Evolutionary conservation across 2,888 invertebrate species (phyloP), one percentile per base, ranked within the genome.

Genomic region (Subacronicta megacephala): DNA sequence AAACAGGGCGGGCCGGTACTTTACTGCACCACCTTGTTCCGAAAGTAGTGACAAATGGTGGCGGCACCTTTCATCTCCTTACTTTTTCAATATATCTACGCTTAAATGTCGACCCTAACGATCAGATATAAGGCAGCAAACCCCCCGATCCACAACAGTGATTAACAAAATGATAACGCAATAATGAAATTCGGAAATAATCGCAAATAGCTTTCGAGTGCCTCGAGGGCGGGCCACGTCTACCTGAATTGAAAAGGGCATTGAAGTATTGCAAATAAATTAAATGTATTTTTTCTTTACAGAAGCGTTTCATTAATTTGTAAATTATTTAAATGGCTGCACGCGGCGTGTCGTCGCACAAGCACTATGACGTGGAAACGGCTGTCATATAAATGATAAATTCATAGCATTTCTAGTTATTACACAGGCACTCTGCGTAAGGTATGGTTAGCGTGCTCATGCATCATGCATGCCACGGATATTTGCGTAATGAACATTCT

Each of bases 31-130:
- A 93, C 88, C 91, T 90, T 89, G 87, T 91, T 90, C 88, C 88
- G 75, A 91, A 90, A 89, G 81, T 90, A 88, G 91, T 93, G 92
- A 93, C 93, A 93, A 93, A 93, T 93, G 92, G 88, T 85, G 77
- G 89, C 93, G 93, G 93, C 84, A 84, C 86, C 90, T 94, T 93
- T 93, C 89, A 93, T 93, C 92, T 91, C 88, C 80, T 85, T 74
- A 64, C 77, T 74, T 77, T 72, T 68, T 69, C 56, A 51, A 40
- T 35, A 57, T 59, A 51, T 26, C 46, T 46, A 29, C 79, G 76
- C 50, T 41, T 72, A 53, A 90, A 84, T 76, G 70, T 78, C 62
- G 60, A 82, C 86, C 70, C 65, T 85, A 83, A 43, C 26, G 2
- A 31, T 16, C 12, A 47, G 41, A 15, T 3, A 23, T 81, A 85